A percentile compares a stretch with the other conserved stretches of the same genome.
phyloP scores from a whole-genome alignment of 2,113 vertebrate genomes.

The Pluvianellus socialis region DNA sequence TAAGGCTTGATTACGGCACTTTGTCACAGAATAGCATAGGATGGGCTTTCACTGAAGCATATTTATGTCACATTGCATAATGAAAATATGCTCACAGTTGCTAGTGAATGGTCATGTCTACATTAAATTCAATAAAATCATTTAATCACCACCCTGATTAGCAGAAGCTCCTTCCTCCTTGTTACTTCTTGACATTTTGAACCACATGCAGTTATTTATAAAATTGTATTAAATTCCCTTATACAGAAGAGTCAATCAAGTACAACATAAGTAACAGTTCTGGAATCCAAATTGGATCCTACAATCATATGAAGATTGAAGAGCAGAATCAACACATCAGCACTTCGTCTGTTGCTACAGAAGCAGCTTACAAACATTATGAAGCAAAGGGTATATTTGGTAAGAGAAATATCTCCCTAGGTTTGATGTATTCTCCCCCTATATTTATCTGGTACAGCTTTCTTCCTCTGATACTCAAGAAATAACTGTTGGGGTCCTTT shows the following conservation, averaged over 20 bases:
- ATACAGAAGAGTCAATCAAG: conserved; percentile 44
- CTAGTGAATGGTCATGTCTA: not conserved
- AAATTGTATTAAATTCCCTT: not conserved
- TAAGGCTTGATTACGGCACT: not conserved
- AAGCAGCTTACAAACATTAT: not conserved
- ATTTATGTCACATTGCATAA: not conserved
- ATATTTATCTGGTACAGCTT: not conserved
- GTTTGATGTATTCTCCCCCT: not conserved
- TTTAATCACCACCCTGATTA: not conserved
- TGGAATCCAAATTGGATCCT: conserved; percentile 75
- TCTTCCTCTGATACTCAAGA: not conserved
- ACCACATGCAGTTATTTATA: not conserved
- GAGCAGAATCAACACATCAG: not conserved
- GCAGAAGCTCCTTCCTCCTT: not conserved
- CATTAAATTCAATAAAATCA: not conserved
- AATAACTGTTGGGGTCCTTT: not conserved
- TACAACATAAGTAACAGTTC: conserved; percentile 62
- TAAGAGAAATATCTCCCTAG: conserved; percentile 49
- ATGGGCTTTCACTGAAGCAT: not conserved
- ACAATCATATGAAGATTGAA: conserved; percentile 71
- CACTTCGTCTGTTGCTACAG: not conserved
- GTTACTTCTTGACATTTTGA: not conserved
- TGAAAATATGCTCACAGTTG: not conserved
- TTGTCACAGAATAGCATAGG: not conserved
- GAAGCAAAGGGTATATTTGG: conserved; percentile 61